These are phyloP conservation scores for Ectropis crepuscularia DNA, from an alignment of 2,888 invertebrate species.

Conservation along the genomic window DNA sequence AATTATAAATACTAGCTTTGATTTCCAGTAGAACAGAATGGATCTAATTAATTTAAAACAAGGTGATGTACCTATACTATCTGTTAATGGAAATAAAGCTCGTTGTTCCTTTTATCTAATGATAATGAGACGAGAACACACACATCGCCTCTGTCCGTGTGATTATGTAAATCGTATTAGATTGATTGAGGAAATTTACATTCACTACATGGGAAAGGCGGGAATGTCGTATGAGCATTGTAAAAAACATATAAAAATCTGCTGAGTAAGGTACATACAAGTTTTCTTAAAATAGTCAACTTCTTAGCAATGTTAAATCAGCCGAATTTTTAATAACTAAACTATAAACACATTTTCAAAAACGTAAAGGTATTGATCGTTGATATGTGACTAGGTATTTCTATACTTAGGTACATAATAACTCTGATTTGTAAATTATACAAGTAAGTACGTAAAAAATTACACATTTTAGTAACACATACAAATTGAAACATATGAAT, in stretches of 20 bases:
- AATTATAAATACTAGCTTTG: background rate
- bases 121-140: constrained; percentile 40
- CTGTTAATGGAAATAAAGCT: constrained; percentile 39
- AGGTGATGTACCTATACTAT: constrained; percentile 36
- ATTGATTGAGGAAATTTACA: constrained; percentile 34
- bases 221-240: background rate
- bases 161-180: constrained; percentile 33
- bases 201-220: constrained; percentile 19
- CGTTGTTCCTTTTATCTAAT: constrained; percentile 40
- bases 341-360: background rate
- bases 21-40: constrained; percentile 2
- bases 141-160: constrained; percentile 36
- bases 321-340: background rate
- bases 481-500: no score
- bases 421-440: no score
- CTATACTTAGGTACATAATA: no score
- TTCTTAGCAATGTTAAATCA: no score
- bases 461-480: no score
- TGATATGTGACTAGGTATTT: no score
- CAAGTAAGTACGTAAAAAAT: no score
- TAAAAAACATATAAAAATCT: background rate
- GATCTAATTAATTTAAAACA: constrained; percentile 18
- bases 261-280: no score
- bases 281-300: no score
- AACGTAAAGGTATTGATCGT: no score